These are phyloP conservation scores for Pipistrellus pipistrellus DNA, from an alignment of 2,797 vertebrate genomes.

Conservation along the genomic window DNA sequence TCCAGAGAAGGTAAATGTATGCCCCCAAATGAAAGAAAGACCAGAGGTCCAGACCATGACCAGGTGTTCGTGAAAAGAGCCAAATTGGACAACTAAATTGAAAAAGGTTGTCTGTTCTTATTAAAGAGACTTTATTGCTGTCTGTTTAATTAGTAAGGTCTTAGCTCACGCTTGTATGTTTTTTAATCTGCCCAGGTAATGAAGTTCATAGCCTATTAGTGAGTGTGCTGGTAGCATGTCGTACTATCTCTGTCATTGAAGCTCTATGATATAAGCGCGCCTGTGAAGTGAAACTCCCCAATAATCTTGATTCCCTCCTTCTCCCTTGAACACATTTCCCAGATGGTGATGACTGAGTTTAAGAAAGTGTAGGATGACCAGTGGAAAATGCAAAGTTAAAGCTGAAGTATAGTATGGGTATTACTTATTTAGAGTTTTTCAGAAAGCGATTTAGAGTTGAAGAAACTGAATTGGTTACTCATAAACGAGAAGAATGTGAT, in stretches of 20 bases:
- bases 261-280: not conserved
- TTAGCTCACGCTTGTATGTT: conserved; percentile 68
- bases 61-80: conserved; percentile 79
- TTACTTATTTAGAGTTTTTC: conserved; percentile 53
- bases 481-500: conserved; percentile 47
- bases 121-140: conserved; percentile 72
- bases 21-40: conserved; percentile 76
- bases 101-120: conserved; percentile 73
- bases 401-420: not conserved
- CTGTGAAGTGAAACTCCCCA: not conserved
- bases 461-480: conserved; percentile 16
- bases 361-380: not conserved
- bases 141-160: conserved; percentile 75
- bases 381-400: conserved; percentile 47
- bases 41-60: conserved; percentile 68
- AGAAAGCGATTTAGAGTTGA: conserved; percentile 47
- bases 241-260: conserved; percentile 4
- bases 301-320: conserved; percentile 1
- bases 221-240: conserved; percentile 18
- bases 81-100: conserved; percentile 79
- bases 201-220: conserved; percentile 67
- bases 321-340: conserved; percentile 4
- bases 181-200: conserved; percentile 64
- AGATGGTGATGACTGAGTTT: not conserved
- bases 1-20: conserved; percentile 79